A percentile compares a stretch with the other conserved stretches of the same genome.
Evolutionary conservation across 2,888 invertebrate species (phyloP).

Genomic region (Acanthosepion pharaonis): DNA sequence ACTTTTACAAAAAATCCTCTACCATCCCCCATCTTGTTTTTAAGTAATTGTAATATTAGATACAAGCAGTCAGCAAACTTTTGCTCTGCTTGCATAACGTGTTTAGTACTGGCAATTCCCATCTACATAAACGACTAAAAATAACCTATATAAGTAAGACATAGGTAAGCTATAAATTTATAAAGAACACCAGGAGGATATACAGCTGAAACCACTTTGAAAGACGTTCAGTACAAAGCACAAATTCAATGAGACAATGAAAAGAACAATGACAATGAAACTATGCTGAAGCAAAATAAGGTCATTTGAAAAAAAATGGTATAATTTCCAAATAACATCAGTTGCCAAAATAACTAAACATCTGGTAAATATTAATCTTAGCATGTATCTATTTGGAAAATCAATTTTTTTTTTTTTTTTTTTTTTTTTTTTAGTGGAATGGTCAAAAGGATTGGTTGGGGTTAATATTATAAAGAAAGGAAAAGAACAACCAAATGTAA

Average conservation of each 20-base stretch:
- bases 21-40: neutral
- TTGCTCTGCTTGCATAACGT: neutral
- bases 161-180: neutral
- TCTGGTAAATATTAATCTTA: neutral
- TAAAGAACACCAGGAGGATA: neutral
- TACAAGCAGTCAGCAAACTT: neutral
- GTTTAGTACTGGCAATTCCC: neutral
- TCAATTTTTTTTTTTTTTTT: neutral
- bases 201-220: neutral
- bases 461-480: too few relatives aligned
- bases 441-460: too few relatives aligned
- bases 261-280: neutral
- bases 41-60: neutral
- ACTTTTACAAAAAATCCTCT: neutral
- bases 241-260: neutral
- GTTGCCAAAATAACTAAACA: neutral
- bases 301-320: neutral
- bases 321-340: neutral
- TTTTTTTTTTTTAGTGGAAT: neutral
- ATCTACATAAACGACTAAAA: neutral
- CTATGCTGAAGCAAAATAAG: neutral
- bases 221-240: neutral
- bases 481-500: neutral
- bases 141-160: neutral
- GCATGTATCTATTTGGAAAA: neutral